Base-by-base conservation (phyloP, 2,797 vertebrate species). In the Cyprinodon diabolis region DNA sequence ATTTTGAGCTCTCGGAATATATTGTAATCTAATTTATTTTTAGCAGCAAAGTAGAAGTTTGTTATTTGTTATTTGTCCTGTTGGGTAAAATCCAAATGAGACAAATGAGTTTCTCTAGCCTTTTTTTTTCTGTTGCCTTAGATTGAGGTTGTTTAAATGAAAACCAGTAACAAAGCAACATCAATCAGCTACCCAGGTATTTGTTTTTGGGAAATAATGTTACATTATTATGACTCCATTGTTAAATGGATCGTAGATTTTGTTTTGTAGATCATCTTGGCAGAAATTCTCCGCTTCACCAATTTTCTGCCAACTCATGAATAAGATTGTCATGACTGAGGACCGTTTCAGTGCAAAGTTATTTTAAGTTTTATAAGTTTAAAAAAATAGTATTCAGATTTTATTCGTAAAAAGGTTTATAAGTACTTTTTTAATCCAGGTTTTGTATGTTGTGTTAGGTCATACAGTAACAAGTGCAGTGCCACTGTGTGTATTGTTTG, bases 311-410 rank as follows among this genome's bases (percentile, higher is more conserved):
- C 40, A 19, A 5, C 6, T 45, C 72, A 73, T 47, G 75, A 75
- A 35, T 71, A 55, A 85, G 74, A 55, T 78, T 72, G 54, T 82
- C 75, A 65, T 76, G 45, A 78, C 66, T 76, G 84, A 79, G 48
- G 47, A 87, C 82, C 30, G 83, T 83, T 89, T 45, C 12, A 79
- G 84, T 89, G 68, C 81, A 86, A 88, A 88, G 60, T 83, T 91
- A 93, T 93, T 92, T 91, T 92, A 93, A 87, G 52, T 83, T 80
- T 70, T 91, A 19, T 92, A 92, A 90, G 81, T 90, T 92, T 90
- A 88, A 80, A 81, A 73, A 85, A 90, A 88, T 89, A 92, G 68
- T 91, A 91, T 89, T 66, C 62, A 89, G 85, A 77, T 62, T 77
- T 82, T 87, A 89, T 86, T 77, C 69, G 75, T 77, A 76, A 89